Conservation (phyloP, 1,140 invertebrate species). For the Heliconius hermathena region DNA sequence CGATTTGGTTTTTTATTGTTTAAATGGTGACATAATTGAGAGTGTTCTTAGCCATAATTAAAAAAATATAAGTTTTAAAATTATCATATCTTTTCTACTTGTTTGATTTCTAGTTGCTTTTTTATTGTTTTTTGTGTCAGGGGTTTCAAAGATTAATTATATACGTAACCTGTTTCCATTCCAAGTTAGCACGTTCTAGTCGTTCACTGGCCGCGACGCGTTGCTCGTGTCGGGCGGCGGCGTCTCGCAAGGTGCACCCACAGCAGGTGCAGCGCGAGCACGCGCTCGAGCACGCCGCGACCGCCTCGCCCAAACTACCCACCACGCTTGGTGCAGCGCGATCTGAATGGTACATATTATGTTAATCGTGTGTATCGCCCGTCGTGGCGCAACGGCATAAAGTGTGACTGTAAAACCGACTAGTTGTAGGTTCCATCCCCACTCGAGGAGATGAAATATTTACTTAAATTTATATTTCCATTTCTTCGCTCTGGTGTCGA, state of each 20-base stretch:
- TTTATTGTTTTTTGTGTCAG: background rate
- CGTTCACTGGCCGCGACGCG: conserved; percentile 72
- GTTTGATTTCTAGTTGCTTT: too few relatives aligned
- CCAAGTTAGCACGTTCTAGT: conserved; percentile 72
- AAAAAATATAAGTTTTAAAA: too few relatives aligned
- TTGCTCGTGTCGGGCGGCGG: conserved; percentile 71
- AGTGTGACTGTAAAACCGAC: too few relatives aligned
- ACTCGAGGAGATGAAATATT: too few relatives aligned
- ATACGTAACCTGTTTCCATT: conserved; percentile 75
- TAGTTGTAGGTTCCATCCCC: too few relatives aligned
- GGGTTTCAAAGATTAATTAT: background rate
- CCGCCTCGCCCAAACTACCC: background rate
- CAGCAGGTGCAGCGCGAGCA: conserved; percentile 65
- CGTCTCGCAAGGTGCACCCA: conserved; percentile 72
- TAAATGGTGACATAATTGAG: too few relatives aligned
- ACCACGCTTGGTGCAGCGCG: conserved; percentile 17
- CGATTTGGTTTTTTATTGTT: too few relatives aligned
- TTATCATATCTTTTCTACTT: too few relatives aligned
- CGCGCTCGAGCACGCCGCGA: conserved; percentile 41
- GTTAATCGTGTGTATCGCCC: background rate
- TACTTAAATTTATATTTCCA: too few relatives aligned
- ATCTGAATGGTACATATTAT: background rate
- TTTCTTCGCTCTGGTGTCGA: too few relatives aligned
- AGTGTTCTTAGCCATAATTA: too few relatives aligned
- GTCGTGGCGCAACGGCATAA: too few relatives aligned